Evolutionary conservation across 2,113 vertebrate species (phyloP), one percentile per base, ranked within the genome.

Genomic region (Lutjanus erythropterus): DNA sequence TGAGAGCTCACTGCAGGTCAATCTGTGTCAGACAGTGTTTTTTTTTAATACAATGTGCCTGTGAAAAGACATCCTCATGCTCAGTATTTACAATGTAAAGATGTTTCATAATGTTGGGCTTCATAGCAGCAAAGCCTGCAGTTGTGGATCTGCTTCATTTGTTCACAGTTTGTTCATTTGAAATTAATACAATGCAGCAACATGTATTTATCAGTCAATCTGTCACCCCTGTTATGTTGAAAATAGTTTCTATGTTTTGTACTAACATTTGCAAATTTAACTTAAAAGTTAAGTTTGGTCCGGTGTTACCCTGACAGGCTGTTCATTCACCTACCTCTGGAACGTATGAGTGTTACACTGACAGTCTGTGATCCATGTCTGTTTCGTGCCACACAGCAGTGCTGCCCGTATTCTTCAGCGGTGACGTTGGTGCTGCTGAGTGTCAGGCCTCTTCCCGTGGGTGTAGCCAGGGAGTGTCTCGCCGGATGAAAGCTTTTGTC

Each of bases 311-410:
- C 5, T 9, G 60, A 3, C 7, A 56, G 15, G 11, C 9, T 58
- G 11, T 31, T 35, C 8, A 46, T 53, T 21, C 1, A 73, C 68
- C 3, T 23, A 91, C 91, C 79, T 79, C 18, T 67, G 15, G 62
- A 25, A 1, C 0, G 12, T 19, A 0, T 49, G 46, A 92, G 44
- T 0, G 2, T 80, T 1, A 89, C 0, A 3, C 31, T 68, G 23
- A 1, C 9, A 3, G 52, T 83, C 81, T 93, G 81, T 31, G 85
- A 91, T n/a, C 92, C 93, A 18, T 91, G 90, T 62, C 3, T 71
- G 85, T 94, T 94, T 18, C 44, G 68, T 23, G 92, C 89, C 1
- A 84, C 69, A 12, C 93, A 94, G 78, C 92, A 93, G 89, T 89
- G 85, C 67, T 25, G 61, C 23, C 77, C 89, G 5, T 56, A 4